A percentile compares a stretch with the other conserved stretches of the same genome.
phyloP scores from a whole-genome alignment of 2,797 vertebrate species.

The Vireo griseus region DNA sequence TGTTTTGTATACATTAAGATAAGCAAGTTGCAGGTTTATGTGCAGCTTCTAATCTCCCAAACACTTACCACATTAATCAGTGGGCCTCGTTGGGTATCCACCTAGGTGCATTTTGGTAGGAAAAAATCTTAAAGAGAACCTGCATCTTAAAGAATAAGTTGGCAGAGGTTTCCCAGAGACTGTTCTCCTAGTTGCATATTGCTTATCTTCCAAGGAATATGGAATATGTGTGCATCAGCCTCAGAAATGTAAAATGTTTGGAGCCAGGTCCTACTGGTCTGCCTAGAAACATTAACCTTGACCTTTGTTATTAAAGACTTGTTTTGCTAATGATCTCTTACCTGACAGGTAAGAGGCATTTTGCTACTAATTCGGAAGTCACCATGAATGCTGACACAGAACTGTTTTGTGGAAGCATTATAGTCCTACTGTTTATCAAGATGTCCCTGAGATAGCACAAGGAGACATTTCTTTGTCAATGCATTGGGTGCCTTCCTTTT shows the following conservation, averaged over 20 bases:
- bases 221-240: not conserved
- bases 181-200: not conserved
- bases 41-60: not conserved
- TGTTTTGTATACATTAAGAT: not conserved
- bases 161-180: not conserved
- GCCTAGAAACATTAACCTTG: not conserved
- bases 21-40: not conserved
- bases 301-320: not conserved
- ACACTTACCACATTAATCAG: not conserved
- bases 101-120: not conserved
- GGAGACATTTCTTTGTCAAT: not conserved
- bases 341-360: not conserved
- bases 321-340: not conserved
- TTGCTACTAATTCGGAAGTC: not conserved
- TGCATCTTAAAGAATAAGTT: not conserved
- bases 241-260: not conserved
- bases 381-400: not conserved
- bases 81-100: accelerated
- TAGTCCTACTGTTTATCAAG: not conserved
- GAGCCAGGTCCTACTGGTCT: not conserved
- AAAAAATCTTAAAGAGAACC: not conserved
- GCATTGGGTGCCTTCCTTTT: accelerated
- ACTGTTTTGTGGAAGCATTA: not conserved
- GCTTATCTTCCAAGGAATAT: not conserved
- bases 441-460: no score